Evolutionary conservation across 2,113 vertebrate genomes (phyloP).

Genomic region (Pycnonotus jocosus): DNA sequence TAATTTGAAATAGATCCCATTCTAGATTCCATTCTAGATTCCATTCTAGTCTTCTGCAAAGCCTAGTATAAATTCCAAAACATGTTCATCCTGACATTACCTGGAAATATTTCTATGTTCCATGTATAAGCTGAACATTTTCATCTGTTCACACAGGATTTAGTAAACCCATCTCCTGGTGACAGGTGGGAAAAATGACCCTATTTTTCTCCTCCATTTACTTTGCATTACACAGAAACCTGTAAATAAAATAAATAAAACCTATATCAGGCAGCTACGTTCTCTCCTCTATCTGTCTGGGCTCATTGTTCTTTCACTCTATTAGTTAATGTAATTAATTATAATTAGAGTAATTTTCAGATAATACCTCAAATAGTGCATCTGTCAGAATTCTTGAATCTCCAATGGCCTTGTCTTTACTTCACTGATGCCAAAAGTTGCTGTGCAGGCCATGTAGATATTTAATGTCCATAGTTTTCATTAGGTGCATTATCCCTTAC

Average conservation of each 20-base stretch:
- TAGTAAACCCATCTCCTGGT: not conserved
- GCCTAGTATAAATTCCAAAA: not conserved
- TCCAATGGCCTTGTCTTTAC: not conserved
- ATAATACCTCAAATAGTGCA: not conserved
- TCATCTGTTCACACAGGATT: not conserved
- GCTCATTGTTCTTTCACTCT: not conserved
- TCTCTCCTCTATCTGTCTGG: not conserved
- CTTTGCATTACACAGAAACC: not conserved
- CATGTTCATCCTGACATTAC: not conserved
- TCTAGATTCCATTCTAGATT: too few species aligned
- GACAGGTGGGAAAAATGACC: not conserved
- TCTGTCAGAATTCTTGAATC: not conserved
- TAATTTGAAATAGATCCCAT: not conserved
- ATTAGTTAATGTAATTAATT: not conserved
- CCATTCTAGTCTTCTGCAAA: not conserved
- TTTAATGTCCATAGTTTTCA: not conserved
- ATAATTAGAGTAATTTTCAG: not conserved
- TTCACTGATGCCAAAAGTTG: not conserved
- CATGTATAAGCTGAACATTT: not conserved
- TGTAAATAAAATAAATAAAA: not conserved
- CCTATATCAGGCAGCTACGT: not conserved
- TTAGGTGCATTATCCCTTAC: fast-evolving
- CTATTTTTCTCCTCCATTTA: not conserved
- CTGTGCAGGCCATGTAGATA: not conserved
- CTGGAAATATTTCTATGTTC: not conserved